These are phyloP conservation scores for Galaxias olidus DNA, from an alignment of 2,797 vertebrate genomes.

Conservation along the genomic window DNA sequence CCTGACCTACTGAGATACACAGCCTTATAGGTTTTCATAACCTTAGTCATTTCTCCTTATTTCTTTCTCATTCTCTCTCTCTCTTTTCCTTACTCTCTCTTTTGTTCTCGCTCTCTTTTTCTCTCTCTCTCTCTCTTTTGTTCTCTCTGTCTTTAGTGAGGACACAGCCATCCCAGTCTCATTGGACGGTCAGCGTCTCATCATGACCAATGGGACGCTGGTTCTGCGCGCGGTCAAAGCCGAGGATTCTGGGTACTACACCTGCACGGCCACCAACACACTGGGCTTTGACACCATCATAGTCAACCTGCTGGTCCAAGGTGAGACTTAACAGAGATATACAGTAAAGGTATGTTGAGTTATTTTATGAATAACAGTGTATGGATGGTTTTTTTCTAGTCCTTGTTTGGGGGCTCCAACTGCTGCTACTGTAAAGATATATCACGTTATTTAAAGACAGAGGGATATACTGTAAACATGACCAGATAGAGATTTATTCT, in stretches of 20 bases:
- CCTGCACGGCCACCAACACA: constrained; percentile 96
- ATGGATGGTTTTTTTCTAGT: too few species aligned
- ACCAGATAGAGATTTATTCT: too few species aligned
- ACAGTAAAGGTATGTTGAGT: too few species aligned
- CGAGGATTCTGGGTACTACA: constrained; percentile 97
- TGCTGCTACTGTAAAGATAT: too few species aligned
- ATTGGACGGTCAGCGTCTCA: constrained; percentile 89
- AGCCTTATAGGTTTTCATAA: too few species aligned
- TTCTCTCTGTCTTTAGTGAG: constrained; percentile 74
- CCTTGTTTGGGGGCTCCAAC: too few species aligned
- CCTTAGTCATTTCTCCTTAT: neutral
- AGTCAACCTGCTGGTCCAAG: constrained; percentile 96
- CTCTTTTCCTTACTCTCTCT: neutral
- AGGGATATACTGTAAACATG: too few species aligned
- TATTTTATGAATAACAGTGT: too few species aligned
- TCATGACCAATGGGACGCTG: constrained; percentile 90
- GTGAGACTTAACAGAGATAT: constrained; percentile 62
- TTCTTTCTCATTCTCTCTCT: neutral
- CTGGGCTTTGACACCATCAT: constrained; percentile 98
- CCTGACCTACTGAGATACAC: too few species aligned
- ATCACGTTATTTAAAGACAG: too few species aligned
- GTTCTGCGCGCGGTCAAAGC: constrained; percentile 94
- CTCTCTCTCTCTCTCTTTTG: neutral
- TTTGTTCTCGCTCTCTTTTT: too few species aligned
- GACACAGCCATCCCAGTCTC: constrained; percentile 91